These are phyloP conservation scores for Limnephilus auricula DNA, from an alignment of 2,888 invertebrate species.

Conservation along the genomic window DNA sequence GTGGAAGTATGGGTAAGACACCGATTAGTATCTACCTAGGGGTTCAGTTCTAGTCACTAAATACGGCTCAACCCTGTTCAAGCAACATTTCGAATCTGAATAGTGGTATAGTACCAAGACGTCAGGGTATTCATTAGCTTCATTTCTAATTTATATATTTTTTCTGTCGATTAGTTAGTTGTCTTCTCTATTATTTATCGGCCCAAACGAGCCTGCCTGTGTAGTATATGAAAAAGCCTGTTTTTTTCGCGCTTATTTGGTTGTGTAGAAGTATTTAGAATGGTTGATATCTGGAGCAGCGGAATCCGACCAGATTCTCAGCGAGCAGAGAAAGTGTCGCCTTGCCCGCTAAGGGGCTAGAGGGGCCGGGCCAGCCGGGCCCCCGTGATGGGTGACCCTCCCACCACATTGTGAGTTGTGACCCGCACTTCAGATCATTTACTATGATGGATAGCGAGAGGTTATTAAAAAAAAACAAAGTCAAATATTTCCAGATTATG, in stretches of 20 bases:
- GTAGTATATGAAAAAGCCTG: background rate
- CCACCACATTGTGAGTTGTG: too few relatives aligned
- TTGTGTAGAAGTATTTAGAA: constrained; percentile 3
- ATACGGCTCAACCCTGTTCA: too few relatives aligned
- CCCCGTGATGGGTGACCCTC: too few relatives aligned
- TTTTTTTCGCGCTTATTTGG: background rate
- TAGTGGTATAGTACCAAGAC: background rate
- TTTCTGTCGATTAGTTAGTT: background rate
- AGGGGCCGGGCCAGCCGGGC: too few relatives aligned
- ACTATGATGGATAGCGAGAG: too few relatives aligned
- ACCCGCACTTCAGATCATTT: too few relatives aligned
- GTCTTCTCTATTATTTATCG: background rate
- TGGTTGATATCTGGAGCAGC: constrained; percentile 19
- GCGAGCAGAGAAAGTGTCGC: constrained; percentile 34
- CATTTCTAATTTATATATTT: background rate
- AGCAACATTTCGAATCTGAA: background rate
- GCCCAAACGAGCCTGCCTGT: background rate
- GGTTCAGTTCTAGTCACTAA: too few relatives aligned
- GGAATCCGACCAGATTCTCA: constrained; percentile 24
- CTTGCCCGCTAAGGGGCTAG: constrained; percentile 2
- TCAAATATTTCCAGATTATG: too few relatives aligned
- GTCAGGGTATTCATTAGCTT: background rate
- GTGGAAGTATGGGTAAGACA: background rate
- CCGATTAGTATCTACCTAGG: too few relatives aligned
- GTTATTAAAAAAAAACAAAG: too few relatives aligned